phyloP scores from a whole-genome alignment of 1,140 invertebrate species.

The Halesus radiatus region DNA sequence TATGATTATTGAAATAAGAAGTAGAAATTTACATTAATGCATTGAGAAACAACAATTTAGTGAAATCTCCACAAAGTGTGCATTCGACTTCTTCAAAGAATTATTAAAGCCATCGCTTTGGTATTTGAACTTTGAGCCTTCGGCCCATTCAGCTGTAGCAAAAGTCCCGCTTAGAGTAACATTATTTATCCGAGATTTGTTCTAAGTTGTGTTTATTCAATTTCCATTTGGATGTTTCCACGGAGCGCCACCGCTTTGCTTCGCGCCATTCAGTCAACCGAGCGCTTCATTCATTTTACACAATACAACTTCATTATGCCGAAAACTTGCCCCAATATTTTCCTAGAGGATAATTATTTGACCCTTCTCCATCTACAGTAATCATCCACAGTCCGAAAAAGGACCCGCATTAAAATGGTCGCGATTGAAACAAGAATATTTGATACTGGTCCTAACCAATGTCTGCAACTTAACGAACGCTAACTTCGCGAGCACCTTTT shows the following conservation, averaged over 20 bases:
- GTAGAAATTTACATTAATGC: too few species aligned
- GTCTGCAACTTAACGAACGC: conserved; percentile 18
- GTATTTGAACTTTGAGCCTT: too few species aligned
- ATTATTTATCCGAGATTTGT: conserved; percentile 1
- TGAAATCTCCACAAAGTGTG: too few species aligned
- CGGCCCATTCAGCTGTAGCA: too few species aligned
- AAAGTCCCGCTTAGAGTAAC: too few species aligned
- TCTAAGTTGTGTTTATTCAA: conserved; percentile 44
- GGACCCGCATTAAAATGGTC: conserved; percentile 33
- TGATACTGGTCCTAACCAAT: conserved; percentile 27
- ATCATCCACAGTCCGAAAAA: conserved; percentile 30
- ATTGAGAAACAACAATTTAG: too few species aligned
- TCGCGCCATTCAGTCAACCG: background rate
- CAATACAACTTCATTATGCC: conserved; percentile 54
- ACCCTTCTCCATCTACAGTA: background rate
- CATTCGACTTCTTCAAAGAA: too few species aligned
- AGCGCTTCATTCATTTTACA: conserved; percentile 52
- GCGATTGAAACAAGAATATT: conserved; percentile 38
- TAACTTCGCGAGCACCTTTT: conserved; percentile 36
- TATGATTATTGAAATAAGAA: too few species aligned
- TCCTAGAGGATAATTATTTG: conserved; percentile 14
- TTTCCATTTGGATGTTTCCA: conserved; percentile 49
- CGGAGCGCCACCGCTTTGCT: background rate
- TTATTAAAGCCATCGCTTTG: too few species aligned
- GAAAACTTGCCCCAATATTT: background rate